Evolutionary conservation across 2,113 vertebrate genomes (phyloP), one percentile per base, ranked within the genome.

Genomic region (Nothocercus julius): DNA sequence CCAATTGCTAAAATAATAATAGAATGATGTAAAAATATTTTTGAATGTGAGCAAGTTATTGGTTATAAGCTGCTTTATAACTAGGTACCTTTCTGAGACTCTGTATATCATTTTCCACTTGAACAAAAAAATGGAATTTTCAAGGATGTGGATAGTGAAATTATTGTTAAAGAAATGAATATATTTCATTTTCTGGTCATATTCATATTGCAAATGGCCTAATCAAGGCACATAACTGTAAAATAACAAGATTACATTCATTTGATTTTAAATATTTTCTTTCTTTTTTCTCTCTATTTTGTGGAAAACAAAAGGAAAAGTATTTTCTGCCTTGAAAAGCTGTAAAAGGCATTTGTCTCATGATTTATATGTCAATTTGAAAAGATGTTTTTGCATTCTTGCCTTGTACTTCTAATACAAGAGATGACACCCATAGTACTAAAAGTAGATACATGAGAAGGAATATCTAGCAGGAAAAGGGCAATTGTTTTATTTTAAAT

Each of bases 41-140:
- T 74, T 91, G 66, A 91, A 95, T 78, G 66, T 86, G 75, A 81
- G 12, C 15, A 66, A 67, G 66, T 78, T 92, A 77, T 45, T 96
- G 13, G 53, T 21, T 82, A 69, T 38, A 70, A 27, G 64, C 30
- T 72, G 25, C 40, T 67, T 42, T 90, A 11, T 49, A 49, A 49
- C 20, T 56, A 81, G 36, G 72, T 83, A 83, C 4, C 9, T 40
- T 87, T 97, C 76, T 86, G 87, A 72, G 69, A 89, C 32, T 54
- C 63, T 54, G 38, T 88, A 16, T 67, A 76, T 84, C 0, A 85
- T 83, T 85, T 94, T 74, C 22, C 83, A 38, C 58, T 92, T 88
- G 34, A 95, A 82, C n/a, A 25, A 67, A 82, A 79, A 56, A 19
- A 2, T 83, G 38, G 16, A 74, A 58, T 91, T 89, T 81, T 86